Evolutionary conservation across 2,113 vertebrate species (phyloP), one percentile per base, ranked within the genome.

Genomic region (Taurulus bubalis): DNA sequence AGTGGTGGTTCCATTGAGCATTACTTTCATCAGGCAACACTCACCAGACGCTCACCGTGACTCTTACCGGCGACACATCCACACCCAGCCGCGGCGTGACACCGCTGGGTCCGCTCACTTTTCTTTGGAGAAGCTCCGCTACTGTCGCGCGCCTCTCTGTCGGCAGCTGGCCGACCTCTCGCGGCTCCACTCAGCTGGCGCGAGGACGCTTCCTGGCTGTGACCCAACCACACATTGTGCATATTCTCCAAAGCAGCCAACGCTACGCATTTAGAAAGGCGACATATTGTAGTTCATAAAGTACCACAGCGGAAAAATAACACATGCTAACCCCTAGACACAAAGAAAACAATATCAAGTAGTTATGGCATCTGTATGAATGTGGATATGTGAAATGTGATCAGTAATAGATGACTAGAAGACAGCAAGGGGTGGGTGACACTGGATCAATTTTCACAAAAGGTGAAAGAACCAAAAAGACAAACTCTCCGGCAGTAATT

Each of bases 291-390:
- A 18, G 11, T 36, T 77, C 20, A 73, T 26, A 30, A 53, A 70
- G 22, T 16, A 24, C 8, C 15, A 47, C 26, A 4, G n/a, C n/a
- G 11, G 1, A 20, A 58, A 42, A 28, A 99, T 98, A 72, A 99
- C 97, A 85, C 99, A 99, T 67, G 94, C 90, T 72, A 97, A 94
- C 51, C 95, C 96, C 98, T 99, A 89, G 53, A 90, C 11, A 65
- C 11, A 81, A 79, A 65, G 11, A 63, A 24, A 73, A 30, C 2
- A 26, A 55, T 16, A 15, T 22, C 28, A 55, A 34, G 42, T 40
- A 64, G 64, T 30, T 2, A 24, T 66, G 63, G 34, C 36, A 66
- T 63, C 60, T 36, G 26, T n/a, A 26, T 26, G n/a, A 63, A 64
- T 16, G 10, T 56, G 12, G 28, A 70, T 30, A 40, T 28, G n/a